Percentiles rank a stretch among this genome's conserved stretches.
Evolutionary conservation across 2,888 invertebrate genomes (phyloP).

Genomic region (Ectropis crepuscularia): DNA sequence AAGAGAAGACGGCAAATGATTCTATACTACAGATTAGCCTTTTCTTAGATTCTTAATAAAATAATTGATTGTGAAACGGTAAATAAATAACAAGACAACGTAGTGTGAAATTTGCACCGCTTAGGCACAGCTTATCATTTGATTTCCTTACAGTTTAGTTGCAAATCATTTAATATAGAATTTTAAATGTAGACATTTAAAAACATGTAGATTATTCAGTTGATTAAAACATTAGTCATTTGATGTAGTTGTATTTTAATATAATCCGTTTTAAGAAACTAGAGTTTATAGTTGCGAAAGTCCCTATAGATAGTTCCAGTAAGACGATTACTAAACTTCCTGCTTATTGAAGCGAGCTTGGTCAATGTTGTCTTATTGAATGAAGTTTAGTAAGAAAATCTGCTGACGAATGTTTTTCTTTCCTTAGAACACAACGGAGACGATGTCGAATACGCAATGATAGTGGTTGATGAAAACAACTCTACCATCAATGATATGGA

Average conservation of each 20-base stretch:
- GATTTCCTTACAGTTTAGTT: conserved; percentile 65
- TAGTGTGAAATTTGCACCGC: conserved; percentile 70
- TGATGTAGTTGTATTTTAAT: conserved; percentile 24
- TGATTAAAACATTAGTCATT: conserved; percentile 5
- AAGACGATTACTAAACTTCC: conserved; percentile 44
- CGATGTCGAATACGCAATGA: conserved; percentile 94
- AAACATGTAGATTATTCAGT: conserved; percentile 27
- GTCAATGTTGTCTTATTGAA: conserved; percentile 63
- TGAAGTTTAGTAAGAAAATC: conserved; percentile 5
- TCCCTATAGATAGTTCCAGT: conserved; percentile 33
- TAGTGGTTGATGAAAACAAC: conserved; percentile 95
- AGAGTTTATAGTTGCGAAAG: conserved; percentile 29
- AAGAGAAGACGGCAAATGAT: too few species aligned
- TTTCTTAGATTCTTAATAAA: too few species aligned
- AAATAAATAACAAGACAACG: conserved; percentile 58
- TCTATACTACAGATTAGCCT: too few species aligned
- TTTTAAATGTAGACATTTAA: not conserved
- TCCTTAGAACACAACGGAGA: conserved; percentile 86
- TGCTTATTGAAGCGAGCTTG: conserved; percentile 75
- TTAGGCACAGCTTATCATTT: conserved; percentile 72
- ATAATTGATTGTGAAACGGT: too few species aligned
- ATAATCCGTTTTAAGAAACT: conserved; percentile 14
- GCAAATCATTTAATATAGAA: conserved; percentile 62
- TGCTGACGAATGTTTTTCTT: conserved; percentile 35
- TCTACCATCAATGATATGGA: conserved; percentile 93